Conservation (phyloP, 2,113 vertebrate genomes). For the Engystomops pustulosus region DNA sequence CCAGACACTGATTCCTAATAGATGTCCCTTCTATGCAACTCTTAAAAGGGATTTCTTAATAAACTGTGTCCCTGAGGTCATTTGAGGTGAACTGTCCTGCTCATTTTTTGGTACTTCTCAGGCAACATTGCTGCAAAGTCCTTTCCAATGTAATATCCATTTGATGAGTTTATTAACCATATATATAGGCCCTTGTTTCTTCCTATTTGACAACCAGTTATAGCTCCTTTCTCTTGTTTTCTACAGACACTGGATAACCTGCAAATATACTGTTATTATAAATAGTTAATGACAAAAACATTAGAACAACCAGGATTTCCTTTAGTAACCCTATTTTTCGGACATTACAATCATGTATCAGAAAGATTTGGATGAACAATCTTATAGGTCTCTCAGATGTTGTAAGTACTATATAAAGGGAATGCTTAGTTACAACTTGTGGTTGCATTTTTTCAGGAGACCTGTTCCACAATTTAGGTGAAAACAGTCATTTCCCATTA, state of each 20-base stretch:
- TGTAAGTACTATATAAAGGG: not conserved
- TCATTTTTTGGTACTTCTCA: not conserved
- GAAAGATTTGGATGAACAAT: not conserved
- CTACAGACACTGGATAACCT: not conserved
- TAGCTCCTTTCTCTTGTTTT: not conserved
- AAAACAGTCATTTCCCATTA: too few relatives aligned
- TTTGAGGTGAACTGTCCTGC: not conserved
- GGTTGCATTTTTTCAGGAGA: too few relatives aligned
- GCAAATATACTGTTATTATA: too few relatives aligned
- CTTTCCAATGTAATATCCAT: not conserved
- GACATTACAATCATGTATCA: not conserved
- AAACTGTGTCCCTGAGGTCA: not conserved
- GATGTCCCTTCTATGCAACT: too few relatives aligned
- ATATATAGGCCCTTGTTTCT: too few relatives aligned
- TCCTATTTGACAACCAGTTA: not conserved
- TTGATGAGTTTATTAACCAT: not conserved
- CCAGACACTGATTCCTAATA: not conserved
- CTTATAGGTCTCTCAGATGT: not conserved
- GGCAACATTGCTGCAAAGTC: not conserved
- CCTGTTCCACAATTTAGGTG: too few relatives aligned
- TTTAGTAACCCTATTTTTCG: too few relatives aligned
- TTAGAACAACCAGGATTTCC: too few relatives aligned
- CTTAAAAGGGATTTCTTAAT: too few relatives aligned
- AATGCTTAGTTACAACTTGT: not conserved
- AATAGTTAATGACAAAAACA: too few relatives aligned